Conservation (phyloP, 1,140 invertebrate species). For the Ptiloglossa arizonensis region DNA sequence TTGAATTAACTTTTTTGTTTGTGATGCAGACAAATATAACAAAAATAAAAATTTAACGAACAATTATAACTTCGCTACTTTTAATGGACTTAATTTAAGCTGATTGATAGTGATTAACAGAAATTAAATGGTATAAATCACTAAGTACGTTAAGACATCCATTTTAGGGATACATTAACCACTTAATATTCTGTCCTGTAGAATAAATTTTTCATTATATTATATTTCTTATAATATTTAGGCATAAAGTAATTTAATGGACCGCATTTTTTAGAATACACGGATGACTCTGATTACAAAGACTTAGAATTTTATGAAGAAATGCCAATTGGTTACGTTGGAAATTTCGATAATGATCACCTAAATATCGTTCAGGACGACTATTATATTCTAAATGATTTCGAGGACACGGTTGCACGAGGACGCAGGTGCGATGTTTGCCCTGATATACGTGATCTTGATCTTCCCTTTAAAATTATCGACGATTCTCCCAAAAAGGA, state of each 20-base stretch:
- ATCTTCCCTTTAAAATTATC: slow-evolving; percentile 12
- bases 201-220: background rate
- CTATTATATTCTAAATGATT: slow-evolving; percentile 66
- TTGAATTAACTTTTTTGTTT: background rate
- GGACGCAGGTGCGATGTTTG: slow-evolving; percentile 21
- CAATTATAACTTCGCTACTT: slow-evolving; percentile 8
- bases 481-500: slow-evolving; percentile 5
- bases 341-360: slow-evolving; percentile 33
- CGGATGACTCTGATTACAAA: slow-evolving; percentile 70
- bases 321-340: slow-evolving; percentile 43
- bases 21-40: background rate
- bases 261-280: slow-evolving; percentile 65
- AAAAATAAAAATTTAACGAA: background rate
- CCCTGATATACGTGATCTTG: slow-evolving; percentile 16
- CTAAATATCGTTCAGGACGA: slow-evolving; percentile 58
- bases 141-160: background rate
- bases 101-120: slow-evolving; percentile 53
- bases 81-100: slow-evolving; percentile 36
- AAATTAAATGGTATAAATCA: slow-evolving; percentile 34
- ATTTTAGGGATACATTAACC: background rate
- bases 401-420: slow-evolving; percentile 38
- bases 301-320: slow-evolving; percentile 71
- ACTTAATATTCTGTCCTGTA: slow-evolving; percentile 7
- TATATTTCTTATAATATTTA: background rate
- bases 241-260: background rate